Evolutionary conservation across 2,797 vertebrate species (phyloP), one percentile per base, ranked within the genome.

Genomic region (Sebastes oblongus): DNA sequence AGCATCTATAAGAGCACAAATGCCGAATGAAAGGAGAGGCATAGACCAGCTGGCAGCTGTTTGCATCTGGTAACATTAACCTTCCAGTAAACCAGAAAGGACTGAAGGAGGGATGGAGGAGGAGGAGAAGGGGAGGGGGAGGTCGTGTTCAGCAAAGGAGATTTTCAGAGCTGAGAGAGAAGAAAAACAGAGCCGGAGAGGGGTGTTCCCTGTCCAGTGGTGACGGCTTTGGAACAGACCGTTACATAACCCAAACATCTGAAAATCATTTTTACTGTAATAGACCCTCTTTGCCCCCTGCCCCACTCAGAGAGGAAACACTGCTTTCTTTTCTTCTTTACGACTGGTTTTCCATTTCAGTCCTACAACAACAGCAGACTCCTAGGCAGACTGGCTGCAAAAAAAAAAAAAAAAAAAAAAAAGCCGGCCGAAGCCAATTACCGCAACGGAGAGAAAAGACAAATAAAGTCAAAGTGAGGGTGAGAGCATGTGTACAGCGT

Each of bases 211-310:
- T 65, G 73, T 25, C 68, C 81, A 8, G 62, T 2, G 69, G 70
- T 71, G 82, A 80, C 3, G n/a, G 64, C 75, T 78, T 74, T 77
- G 34, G 71, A 77, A 86, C 75, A 88, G 68, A 77, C 82, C 24
- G 54, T 95, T 94, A 88, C 92, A 89, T 94, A 95, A 95, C 89
- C 32, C 2, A 0, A 69, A 91, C 91, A 94, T 93, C 90, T 94
- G 92, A 95, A 91, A 92, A 89, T 86, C 8, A 67, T 92, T 92
- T 89, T 84, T 78, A 69, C 56, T 81, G 72, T 75, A 69, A 71
- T 59, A 42, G 89, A 88, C 83, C 85, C 81, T 82, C 52, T 81
- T 81, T 80, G 89, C 88, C 91, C 87, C 70, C 46, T 92, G 77
- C 80, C 79, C 86, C 27, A 85, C 27, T 90, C 86, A 36, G 24